Conservation (phyloP, 2,797 vertebrate genomes). For the Siniperca undulata region DNA sequence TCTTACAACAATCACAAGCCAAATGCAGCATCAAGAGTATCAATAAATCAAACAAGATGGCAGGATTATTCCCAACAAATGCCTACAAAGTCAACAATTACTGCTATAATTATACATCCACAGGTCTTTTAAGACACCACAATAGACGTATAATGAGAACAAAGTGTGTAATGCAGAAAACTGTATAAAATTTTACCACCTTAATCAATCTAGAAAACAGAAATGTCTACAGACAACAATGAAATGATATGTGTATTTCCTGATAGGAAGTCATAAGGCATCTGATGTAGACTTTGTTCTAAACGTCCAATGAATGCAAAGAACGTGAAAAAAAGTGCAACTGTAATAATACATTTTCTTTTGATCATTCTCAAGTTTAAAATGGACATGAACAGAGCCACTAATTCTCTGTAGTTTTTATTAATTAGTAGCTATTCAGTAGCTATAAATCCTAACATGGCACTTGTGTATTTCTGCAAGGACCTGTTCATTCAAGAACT, state of each 20-base stretch:
- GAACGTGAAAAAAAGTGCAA: constrained; percentile 44
- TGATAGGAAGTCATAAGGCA: constrained; percentile 72
- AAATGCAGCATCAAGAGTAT: constrained; percentile 10
- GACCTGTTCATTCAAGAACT: constrained; percentile 27
- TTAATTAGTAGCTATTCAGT: constrained; percentile 9
- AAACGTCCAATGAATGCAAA: constrained; percentile 5
- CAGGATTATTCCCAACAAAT: constrained; percentile 18
- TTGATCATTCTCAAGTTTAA: constrained; percentile 17
- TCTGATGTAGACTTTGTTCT: constrained; percentile 7
- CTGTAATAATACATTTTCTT: not conserved
- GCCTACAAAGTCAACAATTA: constrained; percentile 17
- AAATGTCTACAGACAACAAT: constrained; percentile 17
- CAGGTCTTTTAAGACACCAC: not conserved
- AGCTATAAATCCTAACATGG: constrained; percentile 64
- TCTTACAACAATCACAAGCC: constrained; percentile 22
- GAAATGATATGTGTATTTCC: constrained; percentile 9
- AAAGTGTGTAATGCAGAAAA: constrained; percentile 20
- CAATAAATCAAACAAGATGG: constrained; percentile 22
- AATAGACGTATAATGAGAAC: constrained; percentile 12
- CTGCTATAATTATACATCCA: constrained; percentile 12
- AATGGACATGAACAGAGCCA: not conserved
- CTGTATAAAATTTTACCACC: not conserved
- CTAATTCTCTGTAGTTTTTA: not conserved
- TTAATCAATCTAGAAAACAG: not conserved
- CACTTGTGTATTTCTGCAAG: constrained; percentile 62